A percentile compares a stretch with the other conserved stretches of the same genome.
Evolutionary conservation across 2,888 invertebrate species (phyloP).

Genomic region (Allolobophora icterica): DNA sequence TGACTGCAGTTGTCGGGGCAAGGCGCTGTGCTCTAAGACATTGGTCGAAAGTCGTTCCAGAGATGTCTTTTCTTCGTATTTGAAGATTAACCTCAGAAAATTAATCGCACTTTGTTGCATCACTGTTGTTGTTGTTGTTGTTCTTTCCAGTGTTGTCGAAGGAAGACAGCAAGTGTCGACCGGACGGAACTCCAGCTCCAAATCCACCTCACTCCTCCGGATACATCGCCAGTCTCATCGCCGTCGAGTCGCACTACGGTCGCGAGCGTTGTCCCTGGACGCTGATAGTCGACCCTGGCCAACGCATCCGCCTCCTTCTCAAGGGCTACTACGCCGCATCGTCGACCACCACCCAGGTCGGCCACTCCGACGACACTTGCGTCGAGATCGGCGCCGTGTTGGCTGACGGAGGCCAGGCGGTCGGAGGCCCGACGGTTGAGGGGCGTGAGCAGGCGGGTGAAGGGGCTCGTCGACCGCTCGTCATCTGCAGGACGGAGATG

Average conservation of each 20-base stretch:
- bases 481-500: constrained; percentile 28
- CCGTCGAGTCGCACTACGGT: constrained; percentile 35
- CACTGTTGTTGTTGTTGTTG: no score
- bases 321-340: constrained; percentile 8
- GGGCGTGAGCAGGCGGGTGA: neutral
- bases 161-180: constrained; percentile 28
- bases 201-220: neutral
- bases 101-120: no score
- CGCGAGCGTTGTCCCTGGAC: constrained; percentile 34
- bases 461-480: neutral
- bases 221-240: constrained; percentile 29
- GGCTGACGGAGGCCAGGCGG: neutral
- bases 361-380: constrained; percentile 15
- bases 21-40: no score
- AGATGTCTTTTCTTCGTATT: no score
- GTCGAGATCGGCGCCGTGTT: constrained; percentile 30
- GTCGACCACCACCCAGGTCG: neutral
- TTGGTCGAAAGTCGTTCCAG: no score
- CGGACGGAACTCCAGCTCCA: constrained; percentile 22
- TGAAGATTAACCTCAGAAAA: no score
- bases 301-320: constrained; percentile 22
- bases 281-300: constrained; percentile 22
- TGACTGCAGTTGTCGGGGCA: no score
- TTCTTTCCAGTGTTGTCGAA: constrained; percentile 8
- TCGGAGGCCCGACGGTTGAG: neutral